Conservation (phyloP, 2,888 invertebrate genomes). For the Phymatocera aterrima region DNA sequence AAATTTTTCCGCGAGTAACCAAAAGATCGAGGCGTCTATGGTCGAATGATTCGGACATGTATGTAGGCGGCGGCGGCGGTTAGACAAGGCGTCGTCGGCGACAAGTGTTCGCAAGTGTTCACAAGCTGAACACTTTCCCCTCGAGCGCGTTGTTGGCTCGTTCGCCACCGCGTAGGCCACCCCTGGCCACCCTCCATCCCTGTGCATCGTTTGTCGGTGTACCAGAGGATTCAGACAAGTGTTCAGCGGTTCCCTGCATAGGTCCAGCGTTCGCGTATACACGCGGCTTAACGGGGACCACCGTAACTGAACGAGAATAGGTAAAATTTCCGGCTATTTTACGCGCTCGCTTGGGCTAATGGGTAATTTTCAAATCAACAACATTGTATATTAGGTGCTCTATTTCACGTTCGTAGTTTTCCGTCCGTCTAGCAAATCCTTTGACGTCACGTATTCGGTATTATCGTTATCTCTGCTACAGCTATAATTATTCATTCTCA, state of each 20-base stretch:
- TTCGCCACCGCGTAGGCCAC: conserved; percentile 57
- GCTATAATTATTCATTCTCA: conserved; percentile 18
- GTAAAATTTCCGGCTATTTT: conserved; percentile 8
- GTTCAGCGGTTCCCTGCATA: conserved; percentile 52
- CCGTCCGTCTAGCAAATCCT: background rate
- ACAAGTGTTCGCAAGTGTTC: conserved; percentile 70
- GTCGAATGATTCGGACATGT: background rate
- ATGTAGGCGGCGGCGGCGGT: conserved; percentile 28
- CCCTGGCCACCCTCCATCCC: conserved; percentile 48
- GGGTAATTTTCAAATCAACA: too few species aligned
- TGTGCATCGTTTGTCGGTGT: conserved; percentile 50
- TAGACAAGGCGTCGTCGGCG: conserved; percentile 61
- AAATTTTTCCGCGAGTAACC: background rate
- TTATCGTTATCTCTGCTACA: conserved; percentile 10
- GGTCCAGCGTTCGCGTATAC: conserved; percentile 52
- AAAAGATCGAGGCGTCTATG: background rate
- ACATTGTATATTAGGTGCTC: too few species aligned
- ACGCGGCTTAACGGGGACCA: conserved; percentile 56
- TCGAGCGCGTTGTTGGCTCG: conserved; percentile 57
- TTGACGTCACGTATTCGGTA: background rate
- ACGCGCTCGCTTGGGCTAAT: background rate
- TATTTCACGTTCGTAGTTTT: background rate
- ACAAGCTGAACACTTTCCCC: conserved; percentile 67
- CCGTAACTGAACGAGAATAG: conserved; percentile 56
- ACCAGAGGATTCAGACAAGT: conserved; percentile 59